A percentile compares a stretch with the other conserved stretches of the same genome.
Conservation (phyloP, 2,113 vertebrate species). For the Tachysurus fulvidraco region DNA sequence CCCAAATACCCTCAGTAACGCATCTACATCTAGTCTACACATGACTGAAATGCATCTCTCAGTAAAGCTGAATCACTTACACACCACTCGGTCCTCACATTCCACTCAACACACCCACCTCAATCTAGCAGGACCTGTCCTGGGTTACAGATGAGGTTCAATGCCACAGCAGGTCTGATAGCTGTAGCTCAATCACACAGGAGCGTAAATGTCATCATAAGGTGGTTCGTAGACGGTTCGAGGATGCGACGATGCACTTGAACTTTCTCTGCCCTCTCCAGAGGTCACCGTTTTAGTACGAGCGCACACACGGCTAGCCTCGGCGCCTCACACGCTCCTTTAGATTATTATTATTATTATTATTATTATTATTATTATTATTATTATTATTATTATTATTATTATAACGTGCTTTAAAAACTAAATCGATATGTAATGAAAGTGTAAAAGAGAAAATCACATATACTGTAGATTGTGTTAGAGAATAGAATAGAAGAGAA, state of each 20-base stretch:
- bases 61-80: constrained; percentile 6
- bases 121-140: constrained; percentile 19
- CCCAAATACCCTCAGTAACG: not conserved
- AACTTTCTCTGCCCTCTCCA: constrained; percentile 47
- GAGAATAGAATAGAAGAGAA: no score
- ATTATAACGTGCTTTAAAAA: no score
- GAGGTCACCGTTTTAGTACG: constrained; percentile 20
- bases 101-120: constrained; percentile 8
- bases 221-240: constrained; percentile 20
- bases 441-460: not conserved
- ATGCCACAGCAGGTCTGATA: constrained; percentile 14
- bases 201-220: constrained; percentile 47
- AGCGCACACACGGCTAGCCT: not conserved
- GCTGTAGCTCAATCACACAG: constrained; percentile 38
- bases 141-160: constrained; percentile 33
- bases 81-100: not conserved
- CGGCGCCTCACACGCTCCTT: not conserved
- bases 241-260: constrained; percentile 30
- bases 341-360: no score
- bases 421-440: no score
- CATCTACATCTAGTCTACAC: not conserved
- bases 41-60: not conserved
- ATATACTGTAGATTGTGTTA: not conserved
- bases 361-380: no score
- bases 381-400: no score